phyloP scores from a whole-genome alignment of 92 coral and sea anemone species.

The Parazoanthus atlanticus region DNA sequence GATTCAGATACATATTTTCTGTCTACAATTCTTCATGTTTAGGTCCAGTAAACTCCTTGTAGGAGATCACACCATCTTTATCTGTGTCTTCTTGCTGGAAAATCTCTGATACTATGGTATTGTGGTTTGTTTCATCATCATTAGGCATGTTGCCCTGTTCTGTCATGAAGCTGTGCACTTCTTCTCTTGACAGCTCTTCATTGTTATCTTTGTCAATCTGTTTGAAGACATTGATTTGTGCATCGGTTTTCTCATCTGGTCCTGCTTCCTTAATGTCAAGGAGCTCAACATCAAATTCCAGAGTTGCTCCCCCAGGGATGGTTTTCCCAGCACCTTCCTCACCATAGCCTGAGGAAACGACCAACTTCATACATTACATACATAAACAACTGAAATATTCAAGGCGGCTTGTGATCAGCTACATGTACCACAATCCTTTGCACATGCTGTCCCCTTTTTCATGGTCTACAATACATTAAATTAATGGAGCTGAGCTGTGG shows the following conservation, averaged over 20 bases:
- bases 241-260: not conserved
- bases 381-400: not conserved
- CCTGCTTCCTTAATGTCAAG: slow-evolving; percentile 66
- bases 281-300: slow-evolving; percentile 83
- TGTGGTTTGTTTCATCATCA: slow-evolving; percentile 58
- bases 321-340: slow-evolving; percentile 75
- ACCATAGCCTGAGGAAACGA: slow-evolving; percentile 65
- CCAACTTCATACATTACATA: not conserved
- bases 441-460: no score
- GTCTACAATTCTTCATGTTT: slow-evolving; percentile 57
- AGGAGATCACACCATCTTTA: slow-evolving; percentile 84
- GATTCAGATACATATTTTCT: not conserved
- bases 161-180: slow-evolving; percentile 63
- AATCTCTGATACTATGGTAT: slow-evolving; percentile 70
- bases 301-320: slow-evolving; percentile 81
- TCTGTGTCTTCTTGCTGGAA: slow-evolving; percentile 80
- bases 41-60: slow-evolving; percentile 79
- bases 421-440: not conserved
- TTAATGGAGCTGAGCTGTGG: no score
- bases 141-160: slow-evolving; percentile 64
- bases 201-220: slow-evolving; percentile 78
- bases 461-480: no score
- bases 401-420: no score
- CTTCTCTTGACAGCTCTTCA: slow-evolving; percentile 67
- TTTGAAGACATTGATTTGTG: slow-evolving; percentile 60